A percentile compares a stretch with the other conserved stretches of the same genome.
Conservation (phyloP, 64 coral and sea anemone genomes). For the Actinia equina region DNA sequence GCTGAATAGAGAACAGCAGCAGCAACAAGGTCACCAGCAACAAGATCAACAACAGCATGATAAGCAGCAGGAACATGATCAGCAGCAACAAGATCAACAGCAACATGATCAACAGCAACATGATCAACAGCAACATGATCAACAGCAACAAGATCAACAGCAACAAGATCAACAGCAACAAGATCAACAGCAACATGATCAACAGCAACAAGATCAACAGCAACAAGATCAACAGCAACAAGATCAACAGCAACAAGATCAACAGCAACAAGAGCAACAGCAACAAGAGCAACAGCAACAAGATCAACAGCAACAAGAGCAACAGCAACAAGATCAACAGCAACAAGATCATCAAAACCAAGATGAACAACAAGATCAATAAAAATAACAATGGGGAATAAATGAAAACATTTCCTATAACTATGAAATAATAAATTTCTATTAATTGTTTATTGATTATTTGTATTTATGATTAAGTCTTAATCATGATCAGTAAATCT, state of each 20-base stretch:
- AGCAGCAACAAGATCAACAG: neutral
- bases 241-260: neutral
- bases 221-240: neutral
- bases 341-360: neutral
- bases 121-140: neutral
- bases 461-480: too few relatives aligned
- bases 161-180: neutral
- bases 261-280: neutral
- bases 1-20: slow-evolving; percentile 41
- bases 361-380: neutral
- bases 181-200: neutral
- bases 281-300: neutral
- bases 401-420: too few relatives aligned
- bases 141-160: neutral
- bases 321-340: neutral
- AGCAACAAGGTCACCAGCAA: slow-evolving; percentile 9
- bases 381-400: neutral
- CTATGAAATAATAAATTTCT: too few relatives aligned
- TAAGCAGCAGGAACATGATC: neutral
- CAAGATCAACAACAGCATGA: neutral
- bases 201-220: neutral
- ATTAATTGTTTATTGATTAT: too few relatives aligned
- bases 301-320: neutral
- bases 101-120: neutral
- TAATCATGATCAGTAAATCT: too few relatives aligned